Percentiles rank a stretch among this genome's conserved stretches.
These are phyloP conservation scores for Volucella inflata DNA, from an alignment of 2,888 invertebrate species.

Conservation along the genomic window DNA sequence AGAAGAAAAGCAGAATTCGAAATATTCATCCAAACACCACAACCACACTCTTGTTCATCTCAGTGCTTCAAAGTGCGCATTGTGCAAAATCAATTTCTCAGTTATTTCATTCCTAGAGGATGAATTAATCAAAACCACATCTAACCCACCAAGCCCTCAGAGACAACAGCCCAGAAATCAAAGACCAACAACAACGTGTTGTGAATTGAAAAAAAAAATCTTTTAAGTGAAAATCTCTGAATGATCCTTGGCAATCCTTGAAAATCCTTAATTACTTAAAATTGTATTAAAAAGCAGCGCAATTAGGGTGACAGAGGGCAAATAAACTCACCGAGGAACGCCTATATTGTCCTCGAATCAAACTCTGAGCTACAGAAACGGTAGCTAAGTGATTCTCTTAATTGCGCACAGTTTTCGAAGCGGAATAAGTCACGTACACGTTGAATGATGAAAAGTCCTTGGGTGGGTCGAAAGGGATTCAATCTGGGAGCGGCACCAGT, in stretches of 20 bases:
- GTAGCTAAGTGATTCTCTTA: constrained; percentile 64
- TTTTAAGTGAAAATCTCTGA: constrained; percentile 39
- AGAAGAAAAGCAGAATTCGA: too few species aligned
- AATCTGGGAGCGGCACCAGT: not conserved
- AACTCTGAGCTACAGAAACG: constrained; percentile 24
- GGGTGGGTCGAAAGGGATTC: not conserved
- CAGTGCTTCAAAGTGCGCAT: not conserved
- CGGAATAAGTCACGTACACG: constrained; percentile 69
- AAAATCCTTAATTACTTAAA: constrained; percentile 68
- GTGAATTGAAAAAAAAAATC: constrained; percentile 1
- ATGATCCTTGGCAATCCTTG: constrained; percentile 59
- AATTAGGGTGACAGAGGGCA: constrained; percentile 64
- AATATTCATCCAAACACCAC: too few species aligned
- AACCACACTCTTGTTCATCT: too few species aligned
- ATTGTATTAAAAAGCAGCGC: constrained; percentile 56
- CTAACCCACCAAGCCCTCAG: not conserved
- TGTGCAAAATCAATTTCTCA: not conserved
- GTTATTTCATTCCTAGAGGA: not conserved
- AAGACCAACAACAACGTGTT: constrained; percentile 22
- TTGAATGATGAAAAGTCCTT: constrained; percentile 33
- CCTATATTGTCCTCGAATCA: constrained; percentile 22
- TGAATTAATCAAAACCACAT: constrained; percentile 41
- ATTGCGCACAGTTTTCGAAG: constrained; percentile 60
- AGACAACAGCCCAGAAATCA: constrained; percentile 8
- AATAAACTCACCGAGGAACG: constrained; percentile 44